A percentile compares a stretch with the other conserved stretches of the same genome.
These are phyloP conservation scores for Zele albiditarsus DNA, from an alignment of 2,888 invertebrate species.

Conservation along the genomic window DNA sequence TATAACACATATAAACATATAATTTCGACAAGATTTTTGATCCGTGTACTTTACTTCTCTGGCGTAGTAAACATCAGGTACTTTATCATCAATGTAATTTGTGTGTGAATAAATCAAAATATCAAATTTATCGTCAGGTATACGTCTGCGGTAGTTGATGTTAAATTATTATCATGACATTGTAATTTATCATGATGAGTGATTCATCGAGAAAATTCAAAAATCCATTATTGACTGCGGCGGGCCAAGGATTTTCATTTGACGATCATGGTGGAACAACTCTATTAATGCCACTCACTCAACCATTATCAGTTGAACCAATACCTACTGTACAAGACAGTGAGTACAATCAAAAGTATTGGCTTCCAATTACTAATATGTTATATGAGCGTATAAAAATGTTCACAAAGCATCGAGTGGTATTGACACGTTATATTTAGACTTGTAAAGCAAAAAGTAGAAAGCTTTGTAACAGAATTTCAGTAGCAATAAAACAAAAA, in stretches of 20 bases:
- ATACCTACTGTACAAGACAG: slow-evolving; percentile 4
- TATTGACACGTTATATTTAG: too few species aligned
- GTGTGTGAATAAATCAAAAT: neutral
- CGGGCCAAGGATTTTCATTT: slow-evolving; percentile 82
- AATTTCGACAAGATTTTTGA: too few species aligned
- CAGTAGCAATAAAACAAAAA: too few species aligned
- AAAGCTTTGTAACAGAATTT: too few species aligned
- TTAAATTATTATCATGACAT: slow-evolving; percentile 39
- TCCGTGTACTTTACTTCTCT: too few species aligned
- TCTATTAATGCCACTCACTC: slow-evolving; percentile 80
- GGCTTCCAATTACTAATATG: neutral
- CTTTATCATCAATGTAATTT: neutral
- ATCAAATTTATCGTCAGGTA: neutral
- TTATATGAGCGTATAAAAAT: neutral
- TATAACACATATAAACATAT: neutral
- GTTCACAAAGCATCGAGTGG: too few species aligned
- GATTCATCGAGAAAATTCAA: slow-evolving; percentile 74
- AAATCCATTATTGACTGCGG: slow-evolving; percentile 83
- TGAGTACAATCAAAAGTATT: neutral
- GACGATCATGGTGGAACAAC: slow-evolving; percentile 84
- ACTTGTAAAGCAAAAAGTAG: too few species aligned
- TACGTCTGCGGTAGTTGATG: neutral
- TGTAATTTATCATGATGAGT: slow-evolving; percentile 60
- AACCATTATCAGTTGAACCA: slow-evolving; percentile 62
- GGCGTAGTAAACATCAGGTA: too few species aligned